phyloP scores from a whole-genome alignment of 2,888 invertebrate genomes.

The Unio delphinus region DNA sequence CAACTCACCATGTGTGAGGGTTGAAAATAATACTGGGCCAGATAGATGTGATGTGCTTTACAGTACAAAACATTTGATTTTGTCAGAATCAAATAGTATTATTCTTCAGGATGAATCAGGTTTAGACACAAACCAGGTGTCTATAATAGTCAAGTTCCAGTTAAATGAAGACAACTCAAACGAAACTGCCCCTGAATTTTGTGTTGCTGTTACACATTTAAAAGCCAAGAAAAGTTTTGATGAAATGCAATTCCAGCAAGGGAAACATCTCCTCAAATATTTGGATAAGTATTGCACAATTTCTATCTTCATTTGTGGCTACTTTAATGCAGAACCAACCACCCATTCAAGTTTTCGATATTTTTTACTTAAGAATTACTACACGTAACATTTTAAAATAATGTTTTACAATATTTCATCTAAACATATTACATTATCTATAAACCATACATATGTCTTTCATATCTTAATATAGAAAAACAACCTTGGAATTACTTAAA shows the following conservation, averaged over 20 bases:
- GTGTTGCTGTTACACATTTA: slow-evolving; percentile 82
- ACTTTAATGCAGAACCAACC: slow-evolving; percentile 83
- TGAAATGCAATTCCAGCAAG: slow-evolving; percentile 55
- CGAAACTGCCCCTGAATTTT: slow-evolving; percentile 76
- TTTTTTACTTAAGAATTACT: no score
- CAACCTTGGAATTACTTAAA: no score
- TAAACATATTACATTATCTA: no score
- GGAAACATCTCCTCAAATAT: slow-evolving; percentile 36
- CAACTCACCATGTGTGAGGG: slow-evolving; percentile 81
- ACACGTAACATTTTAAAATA: no score
- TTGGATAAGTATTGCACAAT: slow-evolving; percentile 32
- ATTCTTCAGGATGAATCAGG: slow-evolving; percentile 33
- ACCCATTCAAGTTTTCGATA: no score
- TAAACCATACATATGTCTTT: no score
- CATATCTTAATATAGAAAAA: no score
- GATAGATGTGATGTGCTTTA: slow-evolving; percentile 86
- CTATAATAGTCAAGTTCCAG: slow-evolving; percentile 73
- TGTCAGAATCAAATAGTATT: slow-evolving; percentile 69
- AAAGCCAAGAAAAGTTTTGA: slow-evolving; percentile 79
- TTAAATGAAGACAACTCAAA: slow-evolving; percentile 13
- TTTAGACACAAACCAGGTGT: slow-evolving; percentile 73
- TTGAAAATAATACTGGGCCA: slow-evolving; percentile 82
- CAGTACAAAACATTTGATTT: slow-evolving; percentile 77
- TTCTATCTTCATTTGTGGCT: slow-evolving; percentile 81
- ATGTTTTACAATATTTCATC: no score